Evolutionary conservation across 2,888 invertebrate genomes (phyloP).

Genomic region (Hybos culiciformis): DNA sequence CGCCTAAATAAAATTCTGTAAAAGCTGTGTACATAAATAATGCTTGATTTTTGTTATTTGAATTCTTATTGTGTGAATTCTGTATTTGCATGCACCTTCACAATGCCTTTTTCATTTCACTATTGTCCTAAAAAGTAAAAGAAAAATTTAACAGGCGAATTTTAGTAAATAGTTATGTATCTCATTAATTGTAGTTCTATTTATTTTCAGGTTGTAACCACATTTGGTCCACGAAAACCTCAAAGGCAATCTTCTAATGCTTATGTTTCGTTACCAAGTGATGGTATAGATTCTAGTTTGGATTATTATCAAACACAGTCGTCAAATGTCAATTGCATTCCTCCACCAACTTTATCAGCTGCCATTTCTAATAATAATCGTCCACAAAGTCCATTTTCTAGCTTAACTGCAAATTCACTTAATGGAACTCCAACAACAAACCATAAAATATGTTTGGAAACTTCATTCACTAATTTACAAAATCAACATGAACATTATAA

Average conservation of each 20-base stretch:
- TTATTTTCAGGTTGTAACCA: conserved; percentile 53
- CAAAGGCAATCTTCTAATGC: conserved; percentile 42
- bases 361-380: conserved; percentile 22
- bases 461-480: conserved; percentile 59
- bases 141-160: not conserved
- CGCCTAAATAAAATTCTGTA: no score
- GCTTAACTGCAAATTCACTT: conserved; percentile 26
- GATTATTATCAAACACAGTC: conserved; percentile 18
- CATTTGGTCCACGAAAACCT: conserved; percentile 67
- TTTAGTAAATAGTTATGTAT: not conserved
- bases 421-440: conserved; percentile 40
- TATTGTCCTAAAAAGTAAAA: not conserved
- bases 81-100: no score
- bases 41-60: no score
- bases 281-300: conserved; percentile 22
- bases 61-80: no score
- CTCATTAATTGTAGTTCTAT: not conserved
- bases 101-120: not conserved
- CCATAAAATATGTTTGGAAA: conserved; percentile 53
- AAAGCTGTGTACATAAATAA: no score
- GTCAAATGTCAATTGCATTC: conserved; percentile 2
- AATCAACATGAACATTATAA: conserved; percentile 36
- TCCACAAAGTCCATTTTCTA: conserved; percentile 41
- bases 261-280: conserved; percentile 33
- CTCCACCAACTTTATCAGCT: conserved; percentile 20